phyloP scores from a whole-genome alignment of 1,140 invertebrate species.

The Scaptomyza hsui region DNA sequence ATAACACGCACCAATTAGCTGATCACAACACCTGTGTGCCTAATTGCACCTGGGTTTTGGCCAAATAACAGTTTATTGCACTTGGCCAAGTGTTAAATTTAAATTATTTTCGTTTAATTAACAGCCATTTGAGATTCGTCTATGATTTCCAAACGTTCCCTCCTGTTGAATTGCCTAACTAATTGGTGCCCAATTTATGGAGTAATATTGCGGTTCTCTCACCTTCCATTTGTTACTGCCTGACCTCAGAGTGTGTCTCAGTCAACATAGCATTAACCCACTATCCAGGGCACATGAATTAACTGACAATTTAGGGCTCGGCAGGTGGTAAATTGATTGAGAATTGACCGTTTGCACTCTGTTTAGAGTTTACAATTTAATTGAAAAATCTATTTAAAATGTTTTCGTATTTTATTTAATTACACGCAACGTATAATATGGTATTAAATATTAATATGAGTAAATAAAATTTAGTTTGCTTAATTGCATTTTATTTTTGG shows the following conservation, averaged over 20 bases:
- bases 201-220: conserved; percentile 3
- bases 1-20: conserved; percentile 69
- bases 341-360: background rate
- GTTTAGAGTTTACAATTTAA: background rate
- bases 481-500: background rate
- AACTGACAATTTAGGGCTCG: background rate
- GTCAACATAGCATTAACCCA: background rate
- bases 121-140: conserved; percentile 39
- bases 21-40: conserved; percentile 43
- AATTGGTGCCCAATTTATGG: conserved; percentile 41
- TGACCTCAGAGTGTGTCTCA: background rate
- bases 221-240: background rate
- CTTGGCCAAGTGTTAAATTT: conserved; percentile 46
- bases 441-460: background rate
- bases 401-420: background rate
- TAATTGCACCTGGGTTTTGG: background rate
- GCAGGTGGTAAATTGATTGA: background rate
- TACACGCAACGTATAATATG: background rate
- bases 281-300: conserved; percentile 1
- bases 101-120: conserved; percentile 66
- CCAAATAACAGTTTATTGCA: conserved; percentile 35
- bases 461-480: background rate
- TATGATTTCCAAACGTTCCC: conserved; percentile 30
- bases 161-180: conserved; percentile 10
- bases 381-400: background rate